These are phyloP conservation scores for Bambusicola thoracicus DNA, from an alignment of 2,113 vertebrate genomes.

Conservation along the genomic window DNA sequence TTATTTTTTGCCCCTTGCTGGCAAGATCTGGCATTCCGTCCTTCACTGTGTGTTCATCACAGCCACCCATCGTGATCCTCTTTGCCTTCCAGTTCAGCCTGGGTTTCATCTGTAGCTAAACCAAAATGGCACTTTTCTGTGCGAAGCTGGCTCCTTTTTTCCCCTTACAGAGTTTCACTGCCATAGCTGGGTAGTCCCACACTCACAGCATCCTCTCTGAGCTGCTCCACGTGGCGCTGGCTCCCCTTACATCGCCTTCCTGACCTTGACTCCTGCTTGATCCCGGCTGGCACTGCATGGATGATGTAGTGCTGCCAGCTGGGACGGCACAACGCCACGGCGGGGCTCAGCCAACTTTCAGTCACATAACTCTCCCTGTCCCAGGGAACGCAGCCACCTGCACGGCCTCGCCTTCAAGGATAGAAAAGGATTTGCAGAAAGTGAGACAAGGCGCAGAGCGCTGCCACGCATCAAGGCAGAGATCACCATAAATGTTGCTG, in stretches of 20 bases:
- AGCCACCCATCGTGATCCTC: not conserved
- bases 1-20: not conserved
- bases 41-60: not conserved
- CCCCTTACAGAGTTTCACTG: not conserved
- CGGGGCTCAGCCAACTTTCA: not conserved
- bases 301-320: slow-evolving; percentile 50
- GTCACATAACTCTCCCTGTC: slow-evolving; percentile 7
- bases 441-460: not conserved
- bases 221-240: rapidly evolving
- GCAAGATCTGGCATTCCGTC: not conserved
- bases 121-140: not conserved
- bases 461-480: not conserved
- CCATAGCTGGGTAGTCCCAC: not conserved
- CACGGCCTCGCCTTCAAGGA: not conserved
- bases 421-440: not conserved
- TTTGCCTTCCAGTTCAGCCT: not conserved
- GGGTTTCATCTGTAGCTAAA: not conserved
- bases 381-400: not conserved
- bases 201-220: not conserved
- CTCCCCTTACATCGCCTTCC: not conserved
- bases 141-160: not conserved
- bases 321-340: not conserved
- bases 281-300: not conserved
- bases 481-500: not conserved
- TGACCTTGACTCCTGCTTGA: slow-evolving; percentile 30